These are phyloP conservation scores for Lepus europaeus DNA, from an alignment of 2,113 vertebrate genomes.

Conservation along the genomic window DNA sequence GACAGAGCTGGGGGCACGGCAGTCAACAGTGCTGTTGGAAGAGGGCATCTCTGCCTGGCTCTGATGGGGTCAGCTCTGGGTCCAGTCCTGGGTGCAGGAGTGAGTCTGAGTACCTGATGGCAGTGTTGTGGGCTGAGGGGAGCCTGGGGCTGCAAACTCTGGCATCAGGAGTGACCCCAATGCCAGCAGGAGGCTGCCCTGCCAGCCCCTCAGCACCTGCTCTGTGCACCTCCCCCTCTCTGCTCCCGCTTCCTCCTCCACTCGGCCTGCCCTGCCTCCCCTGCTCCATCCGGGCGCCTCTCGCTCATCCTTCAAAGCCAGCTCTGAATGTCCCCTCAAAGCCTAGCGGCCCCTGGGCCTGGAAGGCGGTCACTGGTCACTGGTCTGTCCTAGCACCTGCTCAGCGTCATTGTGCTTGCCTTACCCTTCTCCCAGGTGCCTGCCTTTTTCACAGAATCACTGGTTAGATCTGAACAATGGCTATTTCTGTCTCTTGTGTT, in stretches of 20 bases:
- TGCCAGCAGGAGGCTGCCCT: no score
- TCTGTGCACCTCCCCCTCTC: background rate
- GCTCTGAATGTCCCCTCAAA: background rate
- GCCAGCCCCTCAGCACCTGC: no score
- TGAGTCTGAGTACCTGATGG: background rate
- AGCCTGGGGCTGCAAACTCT: background rate
- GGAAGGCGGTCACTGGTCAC: background rate
- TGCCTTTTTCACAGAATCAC: background rate
- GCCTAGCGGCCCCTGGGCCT: background rate
- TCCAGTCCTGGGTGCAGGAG: background rate
- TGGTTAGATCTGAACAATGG: background rate
- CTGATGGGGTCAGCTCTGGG: background rate
- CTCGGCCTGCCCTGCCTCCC: background rate
- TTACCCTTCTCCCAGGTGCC: background rate
- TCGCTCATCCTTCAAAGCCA: background rate
- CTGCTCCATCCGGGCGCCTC: background rate
- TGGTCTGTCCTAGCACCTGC: background rate
- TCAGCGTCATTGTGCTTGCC: background rate
- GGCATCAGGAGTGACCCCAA: background rate
- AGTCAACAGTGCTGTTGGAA: constrained; percentile 36
- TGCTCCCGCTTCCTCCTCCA: background rate
- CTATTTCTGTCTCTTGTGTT: background rate
- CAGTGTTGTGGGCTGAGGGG: background rate
- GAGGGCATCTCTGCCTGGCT: background rate
- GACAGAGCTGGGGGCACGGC: constrained; percentile 53